These are phyloP conservation scores for Cydia fagiglandana DNA, from an alignment of 1,140 invertebrate species.

Conservation along the genomic window DNA sequence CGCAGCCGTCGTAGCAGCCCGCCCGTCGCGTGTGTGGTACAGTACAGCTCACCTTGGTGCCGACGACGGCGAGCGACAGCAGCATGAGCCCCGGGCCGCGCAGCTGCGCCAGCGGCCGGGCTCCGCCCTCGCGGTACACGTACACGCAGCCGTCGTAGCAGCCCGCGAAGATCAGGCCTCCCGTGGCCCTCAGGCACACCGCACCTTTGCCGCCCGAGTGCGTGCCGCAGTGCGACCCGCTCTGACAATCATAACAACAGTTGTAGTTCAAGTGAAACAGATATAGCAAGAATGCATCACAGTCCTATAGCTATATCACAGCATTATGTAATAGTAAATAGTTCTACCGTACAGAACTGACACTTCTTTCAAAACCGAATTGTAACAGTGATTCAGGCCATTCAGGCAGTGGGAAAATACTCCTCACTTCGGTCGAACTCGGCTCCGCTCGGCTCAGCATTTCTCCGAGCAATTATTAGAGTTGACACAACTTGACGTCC, in stretches of 20 bases:
- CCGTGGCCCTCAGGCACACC: conserved; percentile 81
- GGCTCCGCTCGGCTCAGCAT: too few species aligned
- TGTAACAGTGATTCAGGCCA: too few species aligned
- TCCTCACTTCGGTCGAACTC: too few species aligned
- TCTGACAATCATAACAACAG: conserved; percentile 68
- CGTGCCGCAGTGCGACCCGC: conserved; percentile 78
- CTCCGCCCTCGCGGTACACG: conserved; percentile 80
- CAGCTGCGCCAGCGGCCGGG: conserved; percentile 79
- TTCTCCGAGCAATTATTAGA: too few species aligned
- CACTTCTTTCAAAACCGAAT: too few species aligned
- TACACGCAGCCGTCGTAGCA: conserved; percentile 87
- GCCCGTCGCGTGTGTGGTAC: neutral
- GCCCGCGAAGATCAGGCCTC: conserved; percentile 82
- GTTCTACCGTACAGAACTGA: too few species aligned
- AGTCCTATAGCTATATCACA: too few species aligned
- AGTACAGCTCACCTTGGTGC: conserved; percentile 80
- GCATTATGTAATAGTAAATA: too few species aligned
- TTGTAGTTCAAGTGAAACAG: too few species aligned
- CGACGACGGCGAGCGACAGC: conserved; percentile 81
- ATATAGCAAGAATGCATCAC: too few species aligned
- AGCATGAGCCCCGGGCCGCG: conserved; percentile 83
- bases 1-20: conserved; percentile 75
- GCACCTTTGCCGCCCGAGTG: conserved; percentile 83
- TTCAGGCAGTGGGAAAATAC: too few species aligned
- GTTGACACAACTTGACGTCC: too few species aligned